Evolutionary conservation across 2,797 vertebrate species (phyloP), one percentile per base, ranked within the genome.

Genomic region (Pteropus rufus): DNA sequence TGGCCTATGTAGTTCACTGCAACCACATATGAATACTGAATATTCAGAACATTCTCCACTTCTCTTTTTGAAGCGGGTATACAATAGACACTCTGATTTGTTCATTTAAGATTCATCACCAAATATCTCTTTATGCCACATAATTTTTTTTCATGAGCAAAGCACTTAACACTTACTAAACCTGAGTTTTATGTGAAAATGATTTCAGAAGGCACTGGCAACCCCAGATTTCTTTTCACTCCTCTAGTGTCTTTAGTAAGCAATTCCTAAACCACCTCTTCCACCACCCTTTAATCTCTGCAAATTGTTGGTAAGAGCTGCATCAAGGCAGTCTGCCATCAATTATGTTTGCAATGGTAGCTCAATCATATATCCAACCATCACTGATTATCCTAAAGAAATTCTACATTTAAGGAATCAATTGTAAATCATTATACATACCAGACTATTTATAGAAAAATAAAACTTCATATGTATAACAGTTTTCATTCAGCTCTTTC

Each of bases 201-300:
- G 14, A 82, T 97, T 98, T 96, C 2, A 93, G 96, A 97, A 97
- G 4, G 62, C 64, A 31, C 72, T 95, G 91, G 76, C 97, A 97
- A 84, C 76, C 85, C 77, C 60, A 62, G 93, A 41, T 85, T 96
- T 97, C 93, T 90, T 97, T 96, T 85, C 75, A 54, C 97, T 84
- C 84, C 93, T 93, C 54, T 52, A 2, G 0, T 26, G 1, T 80
- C 97, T 97, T 97, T 44, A 89, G 96, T 97, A 98, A 98, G 94
- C 97, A 97, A 97, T 98, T 98, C 94, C 80, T 60, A 92, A 97
- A 29, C 60, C 84, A 93, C 90, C 36, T 44, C 93, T 96, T 89
- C 91, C 80, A 87, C 95, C 84, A 62, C 95, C 86, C 82, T 98
- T 97, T 98, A 98, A 97, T 98, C 96, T 98, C 96, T 3, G 94